Evolutionary conservation across 2,113 vertebrate species (phyloP), one percentile per base, ranked within the genome.

Genomic region (Carassius auratus): DNA sequence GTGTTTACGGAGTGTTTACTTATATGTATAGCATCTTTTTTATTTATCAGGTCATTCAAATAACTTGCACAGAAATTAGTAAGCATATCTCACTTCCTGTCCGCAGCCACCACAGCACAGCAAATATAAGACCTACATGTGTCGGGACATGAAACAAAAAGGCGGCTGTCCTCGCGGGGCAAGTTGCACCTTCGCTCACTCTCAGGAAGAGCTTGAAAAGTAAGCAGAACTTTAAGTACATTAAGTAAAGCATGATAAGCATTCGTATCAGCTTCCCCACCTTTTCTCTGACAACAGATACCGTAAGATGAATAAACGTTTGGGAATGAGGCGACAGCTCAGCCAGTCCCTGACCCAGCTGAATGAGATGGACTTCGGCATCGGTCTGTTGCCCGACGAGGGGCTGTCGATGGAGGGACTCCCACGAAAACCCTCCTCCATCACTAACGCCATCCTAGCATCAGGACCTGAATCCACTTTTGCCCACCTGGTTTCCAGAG

Each of bases 91-190:
- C 52, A 59, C 17, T 55, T 77, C 76, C 23, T 77, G 76, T 19
- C 52, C 23, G 10, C 79, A 89, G 98, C 97, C 97, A 90, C 97
- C 97, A 84, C 98, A 99, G 92, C 97, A 99, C 92, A 99, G 97
- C 95, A 99, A 99, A 89, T 99, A 99, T 87, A 99, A 99, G 93
- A 99, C 98, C 0, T 99, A 99, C 87, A 99, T 99, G 98, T 99
- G 98, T 90, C 95, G 98, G 69, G 98, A 99, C 92, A 98, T 99
- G 97, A 99, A 99, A 89, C 98, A 99, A 92, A 97, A 98, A 90
- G 98, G 98, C 87, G 98, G 98, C 38, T 99, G 98, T 91, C 98
- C 98, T 76, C 95, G 98, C 3, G 98, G 98, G 74, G 97, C 97
- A 90, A 99, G 97, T 95, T 99, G 98, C 90, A 99, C 98, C 68